Base-by-base conservation (phyloP, 2,888 invertebrate species). In the Scotopteryx bipunctaria region DNA sequence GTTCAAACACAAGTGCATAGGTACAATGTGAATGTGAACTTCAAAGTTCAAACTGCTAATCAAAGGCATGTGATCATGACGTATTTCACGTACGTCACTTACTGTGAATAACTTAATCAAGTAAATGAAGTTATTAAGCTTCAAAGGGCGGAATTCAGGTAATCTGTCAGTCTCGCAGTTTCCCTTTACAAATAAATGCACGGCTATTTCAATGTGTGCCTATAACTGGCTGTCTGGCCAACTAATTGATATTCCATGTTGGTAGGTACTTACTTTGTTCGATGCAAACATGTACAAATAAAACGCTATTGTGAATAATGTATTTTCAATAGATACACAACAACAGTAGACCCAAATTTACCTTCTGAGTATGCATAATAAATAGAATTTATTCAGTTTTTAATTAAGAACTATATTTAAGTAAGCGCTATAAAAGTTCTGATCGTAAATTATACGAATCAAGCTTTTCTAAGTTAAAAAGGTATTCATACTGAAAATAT, bases 101-200 rank as follows among this genome's bases (percentile, higher is more conserved):
- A 17, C 5, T 23, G 19, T 46, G 41, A 46, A 60, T 58, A 53
- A 64, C 63, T 76, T 78, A 78, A 78, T 81, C 78, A 78, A 76
- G 66, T 59, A 61, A 68, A 31, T 57, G 49, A 54, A 73, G 67
- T 74, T 76, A 77, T 78, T 78, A 73, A 69, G 63, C 69, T 67
- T 64, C 66, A 60, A 51, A 46, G 36, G 13, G 33, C n/a, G 69
- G 63, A 73, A 75, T 68, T 74, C 61, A 57, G 67, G 72, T 75
- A 74, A 81, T 78, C 71, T 70, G 67, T 71, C 69, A 71, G 72
- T 67, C 61, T 72, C 41, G 14, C 3, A 36, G 55, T 31, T 37
- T 21, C 21, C 21, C 46, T 32, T 23, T 25, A 42, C 17, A 37
- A 37, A 27, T 27, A 47, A 14, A 13, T 15, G 11, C 33, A 41